Base-by-base conservation (phyloP, 2,888 invertebrate genomes). In the Standfussiana lucernea region DNA sequence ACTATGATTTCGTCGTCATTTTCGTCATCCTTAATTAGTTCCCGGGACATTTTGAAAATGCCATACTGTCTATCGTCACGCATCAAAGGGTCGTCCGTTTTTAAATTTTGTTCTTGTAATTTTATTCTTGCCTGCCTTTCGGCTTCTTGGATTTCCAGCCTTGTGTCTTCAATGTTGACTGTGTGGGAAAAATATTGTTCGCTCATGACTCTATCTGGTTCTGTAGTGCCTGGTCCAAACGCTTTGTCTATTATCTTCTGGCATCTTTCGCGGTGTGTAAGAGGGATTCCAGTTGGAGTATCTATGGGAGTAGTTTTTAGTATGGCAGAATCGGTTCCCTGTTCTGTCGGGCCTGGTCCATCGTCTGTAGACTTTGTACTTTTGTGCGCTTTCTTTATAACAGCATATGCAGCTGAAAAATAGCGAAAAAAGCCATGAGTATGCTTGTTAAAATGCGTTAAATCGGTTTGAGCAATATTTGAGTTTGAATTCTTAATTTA, bases 361-460 rank as follows among this genome's bases (percentile, higher is more conserved):
- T 72, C 80, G 0, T 83, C 79, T 56, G 83, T 80, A 24, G 91
- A 75, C 28, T 85, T 85, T 42, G 90, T 86, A 65, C 83, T 88
- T 81, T 89, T 89, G 69, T 80, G 69, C 11, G 82, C 80, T 85
- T 77, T 87, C 70, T 78, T 85, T 78, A 86, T 77, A 59, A 74
- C 79, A 84, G 83, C 79, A 71, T 80, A 66, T 3, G 87, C 79
- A 80, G 87, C 93, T 93, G 92, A 91, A 93, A 84, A 92, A 91
- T 89, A 90, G 91, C 92, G 91, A 93, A 88, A 89, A 91, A 90
- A 91, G 90, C 88, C 89, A 89, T 92, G 84, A 92, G 86, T 87
- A 67, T 76, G 45, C 45, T 75, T 72, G 42, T 74, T 64, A 70
- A 66, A 37, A 68, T 45, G 35, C 24, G 42, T 40, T 40, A 72